These are phyloP conservation scores for Ypsolopha scabrella DNA, from an alignment of 2,888 invertebrate species.

Conservation along the genomic window DNA sequence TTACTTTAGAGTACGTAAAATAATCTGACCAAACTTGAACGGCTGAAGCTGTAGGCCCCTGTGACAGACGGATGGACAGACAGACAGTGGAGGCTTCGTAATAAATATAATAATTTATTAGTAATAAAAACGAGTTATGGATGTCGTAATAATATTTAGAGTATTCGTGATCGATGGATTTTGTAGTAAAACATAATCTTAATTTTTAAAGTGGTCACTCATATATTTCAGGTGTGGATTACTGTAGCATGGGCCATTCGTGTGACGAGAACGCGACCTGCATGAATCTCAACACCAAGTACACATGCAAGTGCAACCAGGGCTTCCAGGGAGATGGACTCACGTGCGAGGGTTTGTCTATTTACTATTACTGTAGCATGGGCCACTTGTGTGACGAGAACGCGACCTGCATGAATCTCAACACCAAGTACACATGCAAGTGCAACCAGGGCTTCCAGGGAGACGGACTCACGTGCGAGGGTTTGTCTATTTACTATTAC, in stretches of 20 bases:
- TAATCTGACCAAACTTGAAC: no score
- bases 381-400: constrained; percentile 92
- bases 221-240: constrained; percentile 79
- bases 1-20: no score
- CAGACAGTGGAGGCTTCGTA: no score
- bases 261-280: constrained; percentile 94
- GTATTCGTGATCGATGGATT: no score
- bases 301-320: constrained; percentile 89
- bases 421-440: constrained; percentile 91
- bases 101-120: no score
- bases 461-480: constrained; percentile 83
- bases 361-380: constrained; percentile 80
- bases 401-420: constrained; percentile 91
- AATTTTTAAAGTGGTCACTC: no score
- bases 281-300: constrained; percentile 91
- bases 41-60: no score
- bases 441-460: constrained; percentile 93
- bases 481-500: constrained; percentile 73
- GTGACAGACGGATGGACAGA: no score
- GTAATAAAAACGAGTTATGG: no score
- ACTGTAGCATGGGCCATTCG: constrained; percentile 88
- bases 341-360: constrained; percentile 74
- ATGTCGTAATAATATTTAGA: no score
- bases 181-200: no score
- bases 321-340: constrained; percentile 92